Evolutionary conservation across 2,888 invertebrate species (phyloP).

Genomic region (Cerastis leucographa): DNA sequence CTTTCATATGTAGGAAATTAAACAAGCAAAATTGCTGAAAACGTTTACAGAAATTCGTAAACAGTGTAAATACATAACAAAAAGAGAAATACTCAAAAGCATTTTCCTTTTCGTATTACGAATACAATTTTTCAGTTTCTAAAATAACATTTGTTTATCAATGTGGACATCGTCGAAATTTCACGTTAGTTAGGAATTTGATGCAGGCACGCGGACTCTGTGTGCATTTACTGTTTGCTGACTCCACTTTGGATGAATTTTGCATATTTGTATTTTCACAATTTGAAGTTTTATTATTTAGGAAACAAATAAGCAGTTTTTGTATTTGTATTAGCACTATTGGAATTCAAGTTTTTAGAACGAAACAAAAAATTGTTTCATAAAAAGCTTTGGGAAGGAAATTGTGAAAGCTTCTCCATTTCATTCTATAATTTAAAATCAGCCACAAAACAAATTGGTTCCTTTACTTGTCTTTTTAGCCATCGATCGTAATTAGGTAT

Average conservation of each 20-base stretch:
- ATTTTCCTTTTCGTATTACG: not conserved
- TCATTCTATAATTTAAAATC: not conserved
- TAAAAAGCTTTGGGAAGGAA: not conserved
- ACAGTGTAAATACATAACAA: not conserved
- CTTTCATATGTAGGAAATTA: not conserved
- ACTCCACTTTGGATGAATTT: not conserved
- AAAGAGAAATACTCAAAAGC: not conserved
- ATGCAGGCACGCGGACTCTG: not conserved
- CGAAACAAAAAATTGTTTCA: not conserved
- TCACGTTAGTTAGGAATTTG: conserved; percentile 7
- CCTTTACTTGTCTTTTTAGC: not conserved
- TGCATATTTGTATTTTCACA: not conserved
- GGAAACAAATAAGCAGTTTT: not conserved
- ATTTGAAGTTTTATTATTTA: not conserved
- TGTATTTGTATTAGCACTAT: not conserved
- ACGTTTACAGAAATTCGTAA: not conserved
- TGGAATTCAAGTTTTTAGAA: not conserved
- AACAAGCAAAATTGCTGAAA: not conserved
- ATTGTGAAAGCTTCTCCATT: not conserved
- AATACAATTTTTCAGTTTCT: conserved; percentile 1
- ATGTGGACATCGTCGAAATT: not conserved
- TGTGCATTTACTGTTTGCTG: conserved; percentile 12
- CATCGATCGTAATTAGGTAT: conserved; percentile 24
- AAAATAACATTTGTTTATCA: not conserved
- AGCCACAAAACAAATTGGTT: not conserved